phyloP scores from a whole-genome alignment of 2,797 vertebrate species.

The Takifugu ocellatus region DNA sequence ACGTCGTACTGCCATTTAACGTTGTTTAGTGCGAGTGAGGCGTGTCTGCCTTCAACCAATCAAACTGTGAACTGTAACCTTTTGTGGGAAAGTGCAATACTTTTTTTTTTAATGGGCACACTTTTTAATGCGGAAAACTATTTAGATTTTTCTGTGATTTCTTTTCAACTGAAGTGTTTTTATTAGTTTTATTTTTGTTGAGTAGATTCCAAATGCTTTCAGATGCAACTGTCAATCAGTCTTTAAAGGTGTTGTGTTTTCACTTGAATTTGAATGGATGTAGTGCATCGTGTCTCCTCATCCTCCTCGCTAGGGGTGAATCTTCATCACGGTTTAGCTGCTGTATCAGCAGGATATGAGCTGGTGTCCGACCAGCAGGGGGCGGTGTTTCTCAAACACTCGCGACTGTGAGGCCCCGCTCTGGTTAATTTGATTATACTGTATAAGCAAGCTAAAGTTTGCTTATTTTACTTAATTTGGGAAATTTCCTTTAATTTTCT shows the following conservation, averaged over 20 bases:
- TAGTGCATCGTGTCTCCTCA: constrained; percentile 16
- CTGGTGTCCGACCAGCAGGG: constrained; percentile 64
- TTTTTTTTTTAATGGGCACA: constrained; percentile 40
- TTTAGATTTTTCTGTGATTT: constrained; percentile 11
- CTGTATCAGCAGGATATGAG: constrained; percentile 70
- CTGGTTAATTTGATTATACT: constrained; percentile 21
- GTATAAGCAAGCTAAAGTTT: constrained; percentile 37
- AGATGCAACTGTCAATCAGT: constrained; percentile 22
- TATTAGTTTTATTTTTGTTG: constrained; percentile 14
- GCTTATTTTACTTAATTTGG: constrained; percentile 33
- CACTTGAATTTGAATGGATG: background rate
- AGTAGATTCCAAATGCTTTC: constrained; percentile 13
- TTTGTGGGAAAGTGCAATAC: constrained; percentile 73
- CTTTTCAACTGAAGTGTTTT: constrained; percentile 11
- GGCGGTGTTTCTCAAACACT: constrained; percentile 54
- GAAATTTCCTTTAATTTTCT: constrained; percentile 23
- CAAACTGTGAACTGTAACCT: constrained; percentile 70
- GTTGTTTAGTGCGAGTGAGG: constrained; percentile 25
- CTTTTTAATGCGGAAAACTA: constrained; percentile 41
- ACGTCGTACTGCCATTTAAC: constrained; percentile 27
- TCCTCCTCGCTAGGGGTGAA: constrained; percentile 27
- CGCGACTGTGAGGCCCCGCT: background rate
- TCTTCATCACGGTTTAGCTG: constrained; percentile 46
- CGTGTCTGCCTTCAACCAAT: constrained; percentile 58
- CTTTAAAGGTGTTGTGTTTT: constrained; percentile 11